Conservation (phyloP, 1,140 invertebrate genomes). For the Camponotus floridanus region DNA sequence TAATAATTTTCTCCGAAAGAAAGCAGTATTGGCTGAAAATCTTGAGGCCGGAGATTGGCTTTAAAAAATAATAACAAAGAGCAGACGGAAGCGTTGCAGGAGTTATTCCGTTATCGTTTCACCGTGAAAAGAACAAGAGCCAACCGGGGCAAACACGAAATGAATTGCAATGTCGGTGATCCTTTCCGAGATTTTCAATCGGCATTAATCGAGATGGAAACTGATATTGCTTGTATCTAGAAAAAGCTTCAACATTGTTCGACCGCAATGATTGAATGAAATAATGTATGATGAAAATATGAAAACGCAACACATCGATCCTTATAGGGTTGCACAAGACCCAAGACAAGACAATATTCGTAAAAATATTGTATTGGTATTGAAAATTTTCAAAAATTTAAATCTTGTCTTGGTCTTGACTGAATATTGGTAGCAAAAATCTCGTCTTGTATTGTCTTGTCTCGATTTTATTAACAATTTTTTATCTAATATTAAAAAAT, state of each 20-base stretch:
- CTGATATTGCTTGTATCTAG: constrained; percentile 36
- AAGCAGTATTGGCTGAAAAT: constrained; percentile 35
- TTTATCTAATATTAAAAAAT: too few relatives aligned
- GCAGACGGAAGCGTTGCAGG: constrained; percentile 1
- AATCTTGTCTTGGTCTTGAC: too few relatives aligned
- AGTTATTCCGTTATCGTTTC: constrained; percentile 40
- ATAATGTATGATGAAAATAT: background rate
- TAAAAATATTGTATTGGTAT: too few relatives aligned
- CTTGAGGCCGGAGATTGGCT: constrained; percentile 24
- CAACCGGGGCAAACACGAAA: constrained; percentile 32
- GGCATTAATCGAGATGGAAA: constrained; percentile 43
- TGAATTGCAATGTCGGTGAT: constrained; percentile 43
- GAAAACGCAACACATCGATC: constrained; percentile 3
- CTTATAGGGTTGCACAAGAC: too few relatives aligned
- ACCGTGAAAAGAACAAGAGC: constrained; percentile 20
- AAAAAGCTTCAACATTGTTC: constrained; percentile 14
- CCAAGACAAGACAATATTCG: too few relatives aligned
- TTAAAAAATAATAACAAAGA: constrained; percentile 43
- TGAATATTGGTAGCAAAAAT: too few relatives aligned
- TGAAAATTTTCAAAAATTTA: too few relatives aligned
- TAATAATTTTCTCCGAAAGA: constrained; percentile 34
- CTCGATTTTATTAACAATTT: too few relatives aligned
- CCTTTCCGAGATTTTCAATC: constrained; percentile 46
- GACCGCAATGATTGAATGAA: background rate
- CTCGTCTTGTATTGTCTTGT: too few relatives aligned